Conservation (phyloP, 1,140 invertebrate genomes). For the Zaprionus tsacasi region DNA sequence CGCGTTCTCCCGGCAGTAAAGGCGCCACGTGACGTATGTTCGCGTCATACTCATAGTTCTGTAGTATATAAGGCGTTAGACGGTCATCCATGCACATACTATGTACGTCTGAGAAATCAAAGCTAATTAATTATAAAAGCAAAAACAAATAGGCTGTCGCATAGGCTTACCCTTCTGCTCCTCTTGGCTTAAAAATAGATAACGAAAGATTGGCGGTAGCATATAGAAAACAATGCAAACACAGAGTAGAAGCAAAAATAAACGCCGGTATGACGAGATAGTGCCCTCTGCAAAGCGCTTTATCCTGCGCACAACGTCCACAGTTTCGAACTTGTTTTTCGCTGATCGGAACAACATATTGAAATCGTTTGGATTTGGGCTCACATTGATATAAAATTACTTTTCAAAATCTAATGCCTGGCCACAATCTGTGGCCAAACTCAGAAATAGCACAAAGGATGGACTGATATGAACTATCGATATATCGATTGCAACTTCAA, state of each 20-base stretch:
- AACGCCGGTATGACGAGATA: slow-evolving; percentile 88
- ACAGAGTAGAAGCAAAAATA: slow-evolving; percentile 87
- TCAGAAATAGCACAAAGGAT: slow-evolving; percentile 25
- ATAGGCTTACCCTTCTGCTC: slow-evolving; percentile 83
- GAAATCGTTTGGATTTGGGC: slow-evolving; percentile 26
- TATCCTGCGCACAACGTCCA: slow-evolving; percentile 85
- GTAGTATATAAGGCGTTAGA: slow-evolving; percentile 86
- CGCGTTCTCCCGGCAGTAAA: slow-evolving; percentile 85
- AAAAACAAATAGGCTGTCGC: background rate
- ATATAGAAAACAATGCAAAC: slow-evolving; percentile 88
- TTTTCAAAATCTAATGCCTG: slow-evolving; percentile 50
- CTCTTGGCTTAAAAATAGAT: slow-evolving; percentile 85
- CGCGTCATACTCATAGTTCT: slow-evolving; percentile 88
- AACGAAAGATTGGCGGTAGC: slow-evolving; percentile 87
- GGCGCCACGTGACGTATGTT: slow-evolving; percentile 87
- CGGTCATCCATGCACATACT: slow-evolving; percentile 88
- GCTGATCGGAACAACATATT: slow-evolving; percentile 81
- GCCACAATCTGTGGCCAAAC: slow-evolving; percentile 53
- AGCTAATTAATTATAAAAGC: background rate
- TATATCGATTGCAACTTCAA: slow-evolving; percentile 26
- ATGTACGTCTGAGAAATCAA: slow-evolving; percentile 85
- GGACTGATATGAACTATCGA: slow-evolving; percentile 22
- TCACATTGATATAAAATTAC: slow-evolving; percentile 57
- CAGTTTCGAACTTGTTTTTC: slow-evolving; percentile 84
- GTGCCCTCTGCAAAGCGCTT: slow-evolving; percentile 87